Conservation (phyloP, 2,113 vertebrate species). For the Talpa occidentalis region DNA sequence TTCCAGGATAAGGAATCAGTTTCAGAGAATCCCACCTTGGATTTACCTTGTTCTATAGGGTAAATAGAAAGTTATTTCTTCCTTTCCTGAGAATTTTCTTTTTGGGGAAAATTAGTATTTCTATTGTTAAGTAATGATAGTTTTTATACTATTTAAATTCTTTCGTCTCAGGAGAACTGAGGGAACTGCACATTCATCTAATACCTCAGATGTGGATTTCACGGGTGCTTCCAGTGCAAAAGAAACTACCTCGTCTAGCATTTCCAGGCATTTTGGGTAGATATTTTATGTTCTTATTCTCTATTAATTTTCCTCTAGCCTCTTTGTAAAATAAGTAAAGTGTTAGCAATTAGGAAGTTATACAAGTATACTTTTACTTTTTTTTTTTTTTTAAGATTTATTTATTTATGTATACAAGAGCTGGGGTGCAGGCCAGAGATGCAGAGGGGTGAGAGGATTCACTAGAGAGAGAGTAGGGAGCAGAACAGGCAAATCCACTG, state of each 20-base stretch:
- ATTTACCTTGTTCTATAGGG: slow-evolving; percentile 92
- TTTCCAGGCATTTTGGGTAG: slow-evolving; percentile 97
- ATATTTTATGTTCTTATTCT: slow-evolving; percentile 47
- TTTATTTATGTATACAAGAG: too few relatives aligned
- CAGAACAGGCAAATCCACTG: too few relatives aligned
- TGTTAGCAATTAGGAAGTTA: neutral
- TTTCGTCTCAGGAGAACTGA: slow-evolving; percentile 89
- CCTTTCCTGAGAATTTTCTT: slow-evolving; percentile 39
- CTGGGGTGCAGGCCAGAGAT: too few relatives aligned
- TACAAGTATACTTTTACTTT: neutral
- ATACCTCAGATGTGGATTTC: slow-evolving; percentile 96
- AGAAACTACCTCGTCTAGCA: slow-evolving; percentile 99
- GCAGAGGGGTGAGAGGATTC: too few relatives aligned
- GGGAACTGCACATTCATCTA: slow-evolving; percentile 91
- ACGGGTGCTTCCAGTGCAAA: slow-evolving; percentile 94
- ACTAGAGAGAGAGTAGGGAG: too few relatives aligned
- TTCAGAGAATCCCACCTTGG: slow-evolving; percentile 90
- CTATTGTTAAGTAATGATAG: slow-evolving; percentile 72
- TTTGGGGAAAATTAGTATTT: slow-evolving; percentile 58
- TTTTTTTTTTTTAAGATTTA: too few relatives aligned
- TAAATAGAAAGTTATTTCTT: slow-evolving; percentile 82
- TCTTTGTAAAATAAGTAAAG: slow-evolving; percentile 10
- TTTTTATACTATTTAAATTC: slow-evolving; percentile 65
- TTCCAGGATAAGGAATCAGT: slow-evolving; percentile 86
- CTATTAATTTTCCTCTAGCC: slow-evolving; percentile 19